A percentile compares a stretch with the other conserved stretches of the same genome.
phyloP scores from a whole-genome alignment of 2,113 vertebrate genomes.

The Galeopterus variegatus region DNA sequence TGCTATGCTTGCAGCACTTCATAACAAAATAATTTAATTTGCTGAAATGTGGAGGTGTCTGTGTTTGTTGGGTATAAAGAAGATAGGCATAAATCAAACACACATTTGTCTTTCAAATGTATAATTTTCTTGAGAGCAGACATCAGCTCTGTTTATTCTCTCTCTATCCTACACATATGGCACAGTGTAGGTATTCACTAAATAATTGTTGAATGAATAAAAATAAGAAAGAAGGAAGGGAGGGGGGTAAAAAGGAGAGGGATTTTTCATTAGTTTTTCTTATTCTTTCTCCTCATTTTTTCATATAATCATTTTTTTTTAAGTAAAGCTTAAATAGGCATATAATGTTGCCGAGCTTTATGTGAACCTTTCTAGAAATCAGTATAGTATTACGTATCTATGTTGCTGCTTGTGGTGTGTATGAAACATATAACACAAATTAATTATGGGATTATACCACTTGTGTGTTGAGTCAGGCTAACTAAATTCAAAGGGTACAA shows the following conservation, averaged over 20 bases:
- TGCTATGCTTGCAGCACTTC: neutral
- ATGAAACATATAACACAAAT: neutral
- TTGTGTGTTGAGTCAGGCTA: neutral
- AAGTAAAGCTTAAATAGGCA: neutral
- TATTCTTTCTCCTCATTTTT: neutral
- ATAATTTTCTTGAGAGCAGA: neutral
- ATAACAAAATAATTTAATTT: conserved; percentile 36
- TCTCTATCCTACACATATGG: neutral
- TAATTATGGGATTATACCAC: neutral
- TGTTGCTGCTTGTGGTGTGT: neutral
- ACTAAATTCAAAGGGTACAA: neutral
- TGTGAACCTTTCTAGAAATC: neutral
- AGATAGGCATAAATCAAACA: neutral
- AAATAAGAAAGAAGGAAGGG: neutral
- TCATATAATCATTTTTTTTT: neutral
- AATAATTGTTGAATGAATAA: neutral
- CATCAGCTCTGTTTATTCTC: neutral
- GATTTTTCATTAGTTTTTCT: neutral
- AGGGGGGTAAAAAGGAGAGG: neutral
- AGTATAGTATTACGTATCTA: neutral
- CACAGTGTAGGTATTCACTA: neutral
- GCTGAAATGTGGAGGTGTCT: neutral
- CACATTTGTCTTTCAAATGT: neutral
- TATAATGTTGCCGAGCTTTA: neutral
- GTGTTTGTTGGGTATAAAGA: neutral